Conservation (phyloP, 2,797 vertebrate genomes). For the Lepilemur septentrionalis region DNA sequence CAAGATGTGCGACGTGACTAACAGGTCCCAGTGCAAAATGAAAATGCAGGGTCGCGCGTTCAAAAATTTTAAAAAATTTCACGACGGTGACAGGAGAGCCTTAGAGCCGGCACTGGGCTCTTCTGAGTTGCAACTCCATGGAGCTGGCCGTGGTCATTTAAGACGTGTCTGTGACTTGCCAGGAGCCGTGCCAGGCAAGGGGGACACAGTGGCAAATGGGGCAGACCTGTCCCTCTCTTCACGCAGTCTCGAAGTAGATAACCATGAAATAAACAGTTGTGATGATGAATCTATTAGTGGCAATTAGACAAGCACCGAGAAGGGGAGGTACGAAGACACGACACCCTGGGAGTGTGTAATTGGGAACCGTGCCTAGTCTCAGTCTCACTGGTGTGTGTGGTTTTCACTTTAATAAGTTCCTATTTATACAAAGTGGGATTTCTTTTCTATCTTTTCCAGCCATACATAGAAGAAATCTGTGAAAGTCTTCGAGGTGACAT, state of each 20-base stretch:
- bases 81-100: accelerated
- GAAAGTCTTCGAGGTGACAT: slow-evolving; percentile 96
- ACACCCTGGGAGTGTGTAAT: accelerated
- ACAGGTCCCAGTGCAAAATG: neutral
- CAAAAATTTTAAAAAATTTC: neutral
- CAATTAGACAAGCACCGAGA: accelerated
- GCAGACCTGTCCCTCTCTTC: neutral
- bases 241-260: accelerated
- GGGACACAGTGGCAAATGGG: too few species aligned
- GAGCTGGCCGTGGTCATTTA: neutral
- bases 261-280: accelerated
- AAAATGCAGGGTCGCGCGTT: neutral
- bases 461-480: slow-evolving; percentile 98
- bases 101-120: too few species aligned
- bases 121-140: accelerated
- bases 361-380: accelerated
- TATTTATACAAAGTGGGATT: neutral
- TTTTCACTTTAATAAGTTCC: neutral
- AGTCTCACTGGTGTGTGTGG: neutral
- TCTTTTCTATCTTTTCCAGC: slow-evolving; percentile 84
- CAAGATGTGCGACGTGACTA: too few species aligned
- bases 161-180: neutral
- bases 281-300: accelerated
- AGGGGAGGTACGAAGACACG: accelerated
- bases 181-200: neutral